Base-by-base conservation (phyloP, 2,797 vertebrate genomes). In the Nothura maculosa region DNA sequence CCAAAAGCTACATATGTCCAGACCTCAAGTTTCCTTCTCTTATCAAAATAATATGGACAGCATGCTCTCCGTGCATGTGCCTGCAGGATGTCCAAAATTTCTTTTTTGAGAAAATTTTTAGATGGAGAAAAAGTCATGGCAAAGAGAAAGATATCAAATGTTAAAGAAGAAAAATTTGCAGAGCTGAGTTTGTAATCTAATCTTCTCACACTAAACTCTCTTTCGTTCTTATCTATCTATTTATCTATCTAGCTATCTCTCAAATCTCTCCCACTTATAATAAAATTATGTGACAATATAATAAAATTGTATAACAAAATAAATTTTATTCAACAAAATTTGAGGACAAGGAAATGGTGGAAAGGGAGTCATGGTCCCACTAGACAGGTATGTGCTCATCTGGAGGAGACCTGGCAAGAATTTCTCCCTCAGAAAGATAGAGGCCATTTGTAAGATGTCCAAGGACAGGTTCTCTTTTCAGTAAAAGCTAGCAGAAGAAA, bases 1-100 rank as follows among this genome's bases (percentile, higher is more conserved):
- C 96, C 97, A 91, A 94, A 96, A 94, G 94, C 96, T 97, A 95
- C 96, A 96, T 96, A 96, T 97, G 97, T 97, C 95, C 96, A 97
- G 92, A 97, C 94, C 96, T 97, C 89, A 96, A 82, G 96, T 95
- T 97, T 97, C 88, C 90, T 94, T 96, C 91, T 92, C 94, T 95
- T 87, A 78, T 83, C 84, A 89, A 93, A 70, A 67, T 74, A 90
- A 90, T 88, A 89, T 85, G 89, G 90, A 62, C 74, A 81, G 85
- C 90, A 93, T n/a, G n/a, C n/a, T n/a, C n/a, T n/a, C n/a, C n/a
- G n/a, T n/a, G n/a, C n/a, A n/a, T n/a, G n/a, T n/a, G n/a, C n/a
- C n/a, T n/a, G n/a, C n/a, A n/a, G n/a, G n/a, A n/a, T n/a, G n/a
- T n/a, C n/a, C n/a, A 96, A 86, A 81, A 80, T 80, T 87, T 95